These are phyloP conservation scores for Lithophane semibrunnea DNA, from an alignment of 2,888 invertebrate genomes.

Conservation along the genomic window DNA sequence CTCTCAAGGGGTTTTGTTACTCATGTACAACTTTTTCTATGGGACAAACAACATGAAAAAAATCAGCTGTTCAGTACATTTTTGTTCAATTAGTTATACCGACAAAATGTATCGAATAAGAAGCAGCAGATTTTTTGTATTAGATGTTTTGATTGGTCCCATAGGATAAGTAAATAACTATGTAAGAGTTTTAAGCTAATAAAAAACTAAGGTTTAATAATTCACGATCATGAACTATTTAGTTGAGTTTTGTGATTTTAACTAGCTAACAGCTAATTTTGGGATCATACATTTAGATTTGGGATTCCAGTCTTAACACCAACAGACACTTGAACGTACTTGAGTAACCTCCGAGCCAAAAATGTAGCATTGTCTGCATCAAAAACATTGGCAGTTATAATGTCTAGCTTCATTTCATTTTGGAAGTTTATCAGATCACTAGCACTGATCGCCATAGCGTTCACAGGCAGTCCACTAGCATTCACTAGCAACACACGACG, in stretches of 20 bases:
- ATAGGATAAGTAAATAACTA: background rate
- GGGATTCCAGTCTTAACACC: conserved; percentile 86
- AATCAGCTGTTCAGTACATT: background rate
- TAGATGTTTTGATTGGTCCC: no score
- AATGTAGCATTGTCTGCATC: conserved; percentile 75
- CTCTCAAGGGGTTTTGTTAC: background rate
- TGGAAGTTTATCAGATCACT: conserved; percentile 81
- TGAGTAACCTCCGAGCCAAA: conserved; percentile 81
- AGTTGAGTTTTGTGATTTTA: background rate
- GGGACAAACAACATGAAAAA: background rate
- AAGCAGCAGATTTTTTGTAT: background rate
- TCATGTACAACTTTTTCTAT: background rate
- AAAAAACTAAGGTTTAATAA: background rate
- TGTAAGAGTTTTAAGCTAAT: background rate
- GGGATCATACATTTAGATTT: conserved; percentile 81
- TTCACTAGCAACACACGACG: conserved; percentile 85
- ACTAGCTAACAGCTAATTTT: no score
- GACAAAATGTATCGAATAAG: background rate
- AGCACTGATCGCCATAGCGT: conserved; percentile 83
- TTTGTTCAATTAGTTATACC: background rate
- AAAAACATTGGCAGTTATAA: conserved; percentile 82
- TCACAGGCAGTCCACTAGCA: conserved; percentile 81
- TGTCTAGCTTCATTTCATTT: conserved; percentile 79
- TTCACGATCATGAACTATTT: background rate
- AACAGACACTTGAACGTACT: conserved; percentile 83